Base-by-base conservation (phyloP, 1,140 invertebrate species). In the Aplysia californica region DNA sequence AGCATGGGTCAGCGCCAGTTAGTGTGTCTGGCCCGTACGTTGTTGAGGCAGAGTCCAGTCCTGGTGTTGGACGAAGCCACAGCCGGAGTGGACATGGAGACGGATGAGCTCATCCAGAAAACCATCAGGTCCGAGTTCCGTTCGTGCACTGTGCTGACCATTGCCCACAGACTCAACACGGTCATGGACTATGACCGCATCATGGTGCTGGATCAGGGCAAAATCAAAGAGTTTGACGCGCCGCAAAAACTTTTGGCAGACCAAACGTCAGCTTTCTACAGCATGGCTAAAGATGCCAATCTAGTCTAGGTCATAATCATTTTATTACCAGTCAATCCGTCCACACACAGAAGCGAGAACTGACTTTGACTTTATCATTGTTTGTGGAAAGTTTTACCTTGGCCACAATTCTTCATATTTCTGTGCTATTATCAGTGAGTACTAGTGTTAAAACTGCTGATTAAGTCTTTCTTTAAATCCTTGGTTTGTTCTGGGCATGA, bases 1-100 rank as follows among this genome's bases (percentile, higher is more conserved):
- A 91, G 90, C 20, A 41, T 44, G n/a, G 35, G n/a, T 3, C 58
- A 78, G 29, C 78, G 2, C 2, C 3, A 44, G 23, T 41, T 44
- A 3, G 41, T 39, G 2, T 68, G 23, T 21, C 23, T 72, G 70
- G 2, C 21, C 10, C 21, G 23, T 55, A 31, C 23, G 0, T n/a
- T 50, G 10, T n/a, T 50, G 44, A 10, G n/a, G 44, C 10, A 50
- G 44, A 15, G 10, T n/a, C 44, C 10, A 10, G n/a, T 50, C 44
- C 44, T 50, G 10, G 44, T 50, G 44, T n/a, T 50, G 44, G 44
- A 50, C 44, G 44, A 50, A n/a, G 44, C 44, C 44, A 50, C 44
- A n/a, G 44, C 44, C 44, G 44, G 10, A 4, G 41, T 71, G 44
- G 15, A 39, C 23, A 26, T 71, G 69, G 35, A 36, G 68, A 10